phyloP scores from a whole-genome alignment of 2,113 vertebrate species.

The Ahaetulla prasina region DNA sequence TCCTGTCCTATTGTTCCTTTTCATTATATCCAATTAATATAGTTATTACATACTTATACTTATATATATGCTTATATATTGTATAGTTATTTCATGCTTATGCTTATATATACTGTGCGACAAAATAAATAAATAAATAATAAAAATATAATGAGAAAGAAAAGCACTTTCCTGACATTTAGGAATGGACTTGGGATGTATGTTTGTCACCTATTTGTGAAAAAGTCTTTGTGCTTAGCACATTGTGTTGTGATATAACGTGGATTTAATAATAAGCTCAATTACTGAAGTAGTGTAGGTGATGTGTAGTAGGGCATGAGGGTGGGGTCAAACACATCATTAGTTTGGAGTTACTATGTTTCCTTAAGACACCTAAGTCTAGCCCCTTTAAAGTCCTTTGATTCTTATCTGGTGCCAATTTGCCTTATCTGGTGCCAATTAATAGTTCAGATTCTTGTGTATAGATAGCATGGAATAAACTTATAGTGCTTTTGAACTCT shows the following conservation, averaged over 20 bases:
- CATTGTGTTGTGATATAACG: background rate
- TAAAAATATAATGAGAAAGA: background rate
- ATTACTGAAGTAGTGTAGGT: background rate
- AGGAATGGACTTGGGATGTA: background rate
- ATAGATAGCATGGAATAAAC: background rate
- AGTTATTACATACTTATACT: too few species aligned
- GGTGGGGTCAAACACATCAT: background rate
- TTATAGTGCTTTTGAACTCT: background rate
- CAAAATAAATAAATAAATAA: too few species aligned
- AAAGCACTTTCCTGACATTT: background rate
- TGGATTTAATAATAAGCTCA: background rate
- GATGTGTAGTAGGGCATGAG: background rate
- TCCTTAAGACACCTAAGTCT: background rate
- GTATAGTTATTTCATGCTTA: too few species aligned
- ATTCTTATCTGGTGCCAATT: background rate
- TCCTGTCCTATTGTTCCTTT: too few species aligned
- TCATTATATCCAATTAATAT: too few species aligned
- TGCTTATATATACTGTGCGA: too few species aligned
- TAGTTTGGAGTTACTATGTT: background rate
- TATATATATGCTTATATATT: too few species aligned
- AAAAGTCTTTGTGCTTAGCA: background rate
- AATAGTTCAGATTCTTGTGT: background rate
- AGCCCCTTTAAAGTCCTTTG: background rate
- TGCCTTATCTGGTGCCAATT: background rate
- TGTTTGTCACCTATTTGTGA: background rate